phyloP scores from a whole-genome alignment of 2,888 invertebrate species.

The Mesochorus sp. region DNA sequence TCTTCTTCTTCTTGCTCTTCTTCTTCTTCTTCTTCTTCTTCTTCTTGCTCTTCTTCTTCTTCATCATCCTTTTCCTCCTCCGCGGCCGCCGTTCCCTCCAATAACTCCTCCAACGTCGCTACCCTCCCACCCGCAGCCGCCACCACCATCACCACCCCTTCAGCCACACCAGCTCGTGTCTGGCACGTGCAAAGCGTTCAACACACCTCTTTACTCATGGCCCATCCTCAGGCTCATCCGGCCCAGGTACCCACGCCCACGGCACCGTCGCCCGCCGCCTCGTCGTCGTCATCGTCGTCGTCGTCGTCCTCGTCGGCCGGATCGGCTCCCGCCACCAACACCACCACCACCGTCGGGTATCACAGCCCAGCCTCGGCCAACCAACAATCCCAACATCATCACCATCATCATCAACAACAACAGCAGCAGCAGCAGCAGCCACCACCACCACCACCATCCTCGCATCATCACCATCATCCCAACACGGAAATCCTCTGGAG shows the following conservation, averaged over 20 bases:
- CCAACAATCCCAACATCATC: slow-evolving; percentile 65
- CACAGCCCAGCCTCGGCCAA: slow-evolving; percentile 67
- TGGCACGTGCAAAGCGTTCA: slow-evolving; percentile 86
- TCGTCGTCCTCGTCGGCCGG: slow-evolving; percentile 73
- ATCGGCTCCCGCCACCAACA: slow-evolving; percentile 64
- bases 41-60: slow-evolving; percentile 35
- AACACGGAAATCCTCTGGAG: slow-evolving; percentile 81
- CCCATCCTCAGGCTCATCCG: slow-evolving; percentile 81
- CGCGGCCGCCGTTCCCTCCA: slow-evolving; percentile 38
- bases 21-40: slow-evolving; percentile 33
- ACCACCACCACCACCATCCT: slow-evolving; percentile 73
- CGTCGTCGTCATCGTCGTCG: slow-evolving; percentile 75
- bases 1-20: slow-evolving; percentile 48
- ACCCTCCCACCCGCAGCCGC: slow-evolving; percentile 11
- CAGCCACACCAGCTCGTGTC: slow-evolving; percentile 76
- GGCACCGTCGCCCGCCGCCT: slow-evolving; percentile 69
- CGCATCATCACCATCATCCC: slow-evolving; percentile 74
- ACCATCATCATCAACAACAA: no score
- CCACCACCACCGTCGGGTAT: slow-evolving; percentile 78
- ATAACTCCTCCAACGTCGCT: background rate
- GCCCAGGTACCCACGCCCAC: slow-evolving; percentile 71
- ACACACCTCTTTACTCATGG: slow-evolving; percentile 85
- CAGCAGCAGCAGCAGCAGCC: slow-evolving; percentile 62
- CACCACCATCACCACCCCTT: slow-evolving; percentile 64
- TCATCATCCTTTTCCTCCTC: slow-evolving; percentile 48